A percentile compares a stretch with the other conserved stretches of the same genome.
These are phyloP conservation scores for Asobara japonica DNA, from an alignment of 1,140 invertebrate species.

Conservation along the genomic window DNA sequence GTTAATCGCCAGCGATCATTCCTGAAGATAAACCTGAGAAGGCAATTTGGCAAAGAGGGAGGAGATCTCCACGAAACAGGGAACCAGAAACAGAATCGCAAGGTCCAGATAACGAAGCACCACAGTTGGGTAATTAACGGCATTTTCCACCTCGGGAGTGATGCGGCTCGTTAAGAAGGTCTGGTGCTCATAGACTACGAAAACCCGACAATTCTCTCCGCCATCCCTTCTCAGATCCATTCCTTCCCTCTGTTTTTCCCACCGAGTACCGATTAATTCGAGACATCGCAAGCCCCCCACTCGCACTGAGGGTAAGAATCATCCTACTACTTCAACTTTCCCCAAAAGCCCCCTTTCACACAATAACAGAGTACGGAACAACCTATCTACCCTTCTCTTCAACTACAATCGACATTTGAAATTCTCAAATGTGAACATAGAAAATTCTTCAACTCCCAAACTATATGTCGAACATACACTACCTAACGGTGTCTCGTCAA, in stretches of 20 bases:
- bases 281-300: neutral
- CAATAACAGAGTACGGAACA: neutral
- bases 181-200: constrained; percentile 42
- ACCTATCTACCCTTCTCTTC: neutral
- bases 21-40: constrained; percentile 55
- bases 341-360: neutral
- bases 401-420: neutral
- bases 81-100: constrained; percentile 36
- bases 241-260: neutral
- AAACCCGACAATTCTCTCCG: constrained; percentile 1
- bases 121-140: constrained; percentile 62
- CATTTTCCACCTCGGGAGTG: constrained; percentile 58
- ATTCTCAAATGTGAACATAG: neutral
- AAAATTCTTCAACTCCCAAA: neutral
- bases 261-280: constrained; percentile 1
- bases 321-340: neutral
- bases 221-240: neutral
- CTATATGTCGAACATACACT: neutral
- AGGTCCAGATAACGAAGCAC: constrained; percentile 57
- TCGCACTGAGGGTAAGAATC: neutral
- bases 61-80: neutral
- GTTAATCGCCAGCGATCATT: constrained; percentile 47
- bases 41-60: constrained; percentile 58
- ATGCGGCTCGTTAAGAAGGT: constrained; percentile 62
- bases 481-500: constrained; percentile 9